Percentiles rank a stretch among this genome's conserved stretches.
Evolutionary conservation across 1,140 invertebrate species (phyloP).

Genomic region (Sesamia nonagrioides): DNA sequence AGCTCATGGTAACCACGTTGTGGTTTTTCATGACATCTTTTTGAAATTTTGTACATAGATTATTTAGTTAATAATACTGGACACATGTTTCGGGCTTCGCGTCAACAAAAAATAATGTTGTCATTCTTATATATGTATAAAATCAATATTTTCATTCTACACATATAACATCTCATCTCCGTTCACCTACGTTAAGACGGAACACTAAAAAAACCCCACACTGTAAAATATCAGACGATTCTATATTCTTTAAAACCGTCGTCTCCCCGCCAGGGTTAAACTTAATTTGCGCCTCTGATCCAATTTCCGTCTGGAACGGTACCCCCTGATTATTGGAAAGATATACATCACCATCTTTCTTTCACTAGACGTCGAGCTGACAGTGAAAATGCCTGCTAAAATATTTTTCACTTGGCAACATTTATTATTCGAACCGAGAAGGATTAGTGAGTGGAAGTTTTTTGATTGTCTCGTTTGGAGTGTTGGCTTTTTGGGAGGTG

Average conservation of each 20-base stretch:
- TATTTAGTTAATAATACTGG: no score
- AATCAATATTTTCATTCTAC: slow-evolving; percentile 3
- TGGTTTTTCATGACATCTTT: no score
- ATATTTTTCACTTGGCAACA: slow-evolving; percentile 46
- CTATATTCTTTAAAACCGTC: slow-evolving; percentile 65
- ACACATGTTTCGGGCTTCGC: no score
- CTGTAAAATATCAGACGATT: slow-evolving; percentile 47
- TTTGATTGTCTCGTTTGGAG: slow-evolving; percentile 40
- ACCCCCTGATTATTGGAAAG: slow-evolving; percentile 65
- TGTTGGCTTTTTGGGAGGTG: slow-evolving; percentile 7
- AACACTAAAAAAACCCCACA: slow-evolving; percentile 29
- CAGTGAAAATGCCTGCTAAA: slow-evolving; percentile 40
- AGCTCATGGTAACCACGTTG: no score
- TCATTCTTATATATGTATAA: no score
- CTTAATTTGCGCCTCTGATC: slow-evolving; percentile 73
- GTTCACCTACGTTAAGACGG: slow-evolving; percentile 26
- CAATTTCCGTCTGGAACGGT: slow-evolving; percentile 64
- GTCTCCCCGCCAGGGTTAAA: slow-evolving; percentile 61
- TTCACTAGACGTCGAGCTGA: slow-evolving; percentile 36
- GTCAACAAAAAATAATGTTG: no score
- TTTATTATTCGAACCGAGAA: slow-evolving; percentile 36
- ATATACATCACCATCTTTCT: slow-evolving; percentile 62
- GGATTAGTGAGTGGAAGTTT: slow-evolving; percentile 30
- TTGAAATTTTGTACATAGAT: no score
- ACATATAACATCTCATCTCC: slow-evolving; percentile 32